Base-by-base conservation (phyloP, 2,113 vertebrate genomes). In the Triplophysa rosa region DNA sequence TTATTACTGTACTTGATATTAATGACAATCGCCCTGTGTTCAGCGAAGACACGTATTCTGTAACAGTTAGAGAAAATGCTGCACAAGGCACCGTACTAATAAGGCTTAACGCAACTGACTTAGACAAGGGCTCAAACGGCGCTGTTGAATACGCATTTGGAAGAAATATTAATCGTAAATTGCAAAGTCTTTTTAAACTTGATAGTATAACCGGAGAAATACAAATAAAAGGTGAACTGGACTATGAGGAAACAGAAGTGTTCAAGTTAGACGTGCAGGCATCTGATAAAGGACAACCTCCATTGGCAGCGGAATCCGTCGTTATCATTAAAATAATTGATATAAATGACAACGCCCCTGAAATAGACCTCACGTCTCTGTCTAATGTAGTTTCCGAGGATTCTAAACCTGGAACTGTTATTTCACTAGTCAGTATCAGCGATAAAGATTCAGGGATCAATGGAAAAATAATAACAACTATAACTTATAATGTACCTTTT, bases 21-120 rank as follows among this genome's bases (percentile, higher is more conserved):
- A 93, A 93, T 54, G 92, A 93, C n/a, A 93, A 93, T 0, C 77
- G 83, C 0, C 92, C 92, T 0, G 21, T 33, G 3, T 93, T 91
- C 42, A 89, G 11, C 0, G 71, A 91, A 24, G 89, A 93, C 2
- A 17, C 82, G 0, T 91, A 92, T 82, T 84, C 87, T 8, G 86
- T 83, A 0, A 84, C 68, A 0, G 3, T 92, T 26, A 37, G 24
- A 6, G 91, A 93, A 87, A 92, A 91, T 75, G 63, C 84, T 0
- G 79, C 79, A 0, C 0, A 7, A 6, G 86, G 67, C 3, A 84
- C 84, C 1, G 56, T 59, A 14, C 87, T 91, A 1, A 80, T 86
- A 7, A 81, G 1, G 2, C 83, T 92, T 0, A 85, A 83, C 0
- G 91, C 91, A 1, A 87, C 83, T 14, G 92, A 93, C 37, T 0